Percentiles rank a stretch among this genome's conserved stretches.
These are phyloP conservation scores for Acrobasis consociella DNA, from an alignment of 2,888 invertebrate species.

Conservation along the genomic window DNA sequence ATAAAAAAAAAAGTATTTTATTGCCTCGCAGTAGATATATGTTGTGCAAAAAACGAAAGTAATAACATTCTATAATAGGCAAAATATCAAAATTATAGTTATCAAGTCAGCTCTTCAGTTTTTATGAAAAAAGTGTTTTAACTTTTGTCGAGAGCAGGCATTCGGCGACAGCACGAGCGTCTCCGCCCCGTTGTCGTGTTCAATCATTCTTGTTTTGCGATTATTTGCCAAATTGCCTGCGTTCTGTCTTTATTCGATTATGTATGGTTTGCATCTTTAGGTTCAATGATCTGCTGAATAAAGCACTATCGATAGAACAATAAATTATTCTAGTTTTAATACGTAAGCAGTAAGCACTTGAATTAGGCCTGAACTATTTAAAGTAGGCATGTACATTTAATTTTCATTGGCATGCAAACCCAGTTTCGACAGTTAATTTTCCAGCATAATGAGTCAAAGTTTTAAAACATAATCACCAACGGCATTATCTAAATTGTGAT, in stretches of 20 bases:
- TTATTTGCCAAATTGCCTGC: constrained; percentile 52
- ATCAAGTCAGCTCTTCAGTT: too few relatives aligned
- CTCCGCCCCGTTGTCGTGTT: constrained; percentile 61
- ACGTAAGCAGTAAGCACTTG: not conserved
- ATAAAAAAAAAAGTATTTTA: too few relatives aligned
- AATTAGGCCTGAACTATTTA: not conserved
- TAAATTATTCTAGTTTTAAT: not conserved
- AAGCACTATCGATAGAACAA: not conserved
- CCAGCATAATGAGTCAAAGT: constrained; percentile 9
- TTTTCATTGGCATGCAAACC: constrained; percentile 12
- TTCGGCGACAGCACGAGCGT: constrained; percentile 56
- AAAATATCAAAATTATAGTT: too few relatives aligned
- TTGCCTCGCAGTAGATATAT: too few relatives aligned
- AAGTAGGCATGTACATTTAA: not conserved
- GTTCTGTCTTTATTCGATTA: constrained; percentile 16
- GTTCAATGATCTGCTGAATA: constrained; percentile 12
- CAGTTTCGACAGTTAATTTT: not conserved
- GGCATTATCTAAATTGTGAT: constrained; percentile 19
- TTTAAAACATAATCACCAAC: not conserved
- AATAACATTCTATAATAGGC: too few relatives aligned
- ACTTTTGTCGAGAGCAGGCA: constrained; percentile 45
- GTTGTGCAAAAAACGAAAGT: too few relatives aligned
- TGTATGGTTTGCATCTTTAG: constrained; percentile 23
- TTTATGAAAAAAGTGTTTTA: constrained; percentile 32
- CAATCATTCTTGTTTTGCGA: constrained; percentile 53